Percentiles rank a stretch among this genome's conserved stretches.
Conservation (phyloP, 2,113 vertebrate genomes). For the Anhinga anhinga region DNA sequence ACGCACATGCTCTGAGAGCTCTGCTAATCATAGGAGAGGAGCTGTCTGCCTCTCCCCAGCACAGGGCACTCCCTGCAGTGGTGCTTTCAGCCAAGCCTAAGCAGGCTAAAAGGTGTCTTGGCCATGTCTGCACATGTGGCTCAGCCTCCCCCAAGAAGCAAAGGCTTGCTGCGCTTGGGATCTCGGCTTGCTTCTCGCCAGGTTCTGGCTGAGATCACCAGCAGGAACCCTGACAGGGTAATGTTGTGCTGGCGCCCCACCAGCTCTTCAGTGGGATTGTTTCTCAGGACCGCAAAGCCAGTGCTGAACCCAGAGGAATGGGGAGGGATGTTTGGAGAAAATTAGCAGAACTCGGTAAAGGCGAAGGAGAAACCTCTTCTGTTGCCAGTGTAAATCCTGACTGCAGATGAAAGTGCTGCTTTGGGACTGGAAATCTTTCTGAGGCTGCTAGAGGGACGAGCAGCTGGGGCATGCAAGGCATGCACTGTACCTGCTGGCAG, state of each 20-base stretch:
- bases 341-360: not conserved
- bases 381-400: not conserved
- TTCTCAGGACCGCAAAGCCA: not conserved
- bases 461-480: rapidly evolving
- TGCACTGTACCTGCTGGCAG: not conserved
- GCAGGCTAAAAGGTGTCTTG: not conserved
- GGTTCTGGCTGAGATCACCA: not conserved
- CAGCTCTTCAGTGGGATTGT: rapidly evolving
- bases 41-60: not conserved
- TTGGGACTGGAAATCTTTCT: not conserved
- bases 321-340: not conserved
- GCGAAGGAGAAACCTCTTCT: not conserved
- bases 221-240: not conserved
- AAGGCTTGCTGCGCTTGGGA: not conserved
- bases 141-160: not conserved
- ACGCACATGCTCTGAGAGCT: not conserved
- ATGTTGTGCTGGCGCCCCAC: no score
- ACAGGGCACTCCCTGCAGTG: not conserved
- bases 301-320: not conserved
- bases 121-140: not conserved
- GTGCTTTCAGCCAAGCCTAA: not conserved
- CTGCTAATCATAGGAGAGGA: not conserved
- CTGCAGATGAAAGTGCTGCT: not conserved
- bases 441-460: not conserved
- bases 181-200: not conserved